Conservation (phyloP, 2,888 invertebrate species). For the Cephonodes hylas region DNA sequence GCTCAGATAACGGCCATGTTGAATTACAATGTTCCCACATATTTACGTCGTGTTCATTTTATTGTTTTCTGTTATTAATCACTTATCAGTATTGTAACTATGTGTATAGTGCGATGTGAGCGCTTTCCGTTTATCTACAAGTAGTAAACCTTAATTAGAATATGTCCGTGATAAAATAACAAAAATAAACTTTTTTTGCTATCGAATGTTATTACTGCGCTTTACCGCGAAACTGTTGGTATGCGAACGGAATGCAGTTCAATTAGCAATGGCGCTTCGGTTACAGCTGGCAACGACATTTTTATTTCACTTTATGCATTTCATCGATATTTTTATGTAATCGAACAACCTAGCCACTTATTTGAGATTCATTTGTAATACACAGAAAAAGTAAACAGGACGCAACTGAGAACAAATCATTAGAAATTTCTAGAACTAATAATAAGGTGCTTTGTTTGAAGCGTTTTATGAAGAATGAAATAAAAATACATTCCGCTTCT, state of each 20-base stretch:
- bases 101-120: conserved; percentile 37
- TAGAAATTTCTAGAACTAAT: not conserved
- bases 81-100: conserved; percentile 42
- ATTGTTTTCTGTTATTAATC: conserved; percentile 49
- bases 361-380: not conserved
- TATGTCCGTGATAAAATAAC: conserved; percentile 32
- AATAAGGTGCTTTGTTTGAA: not conserved
- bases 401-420: not conserved
- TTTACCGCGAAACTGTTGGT: not conserved
- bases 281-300: not conserved
- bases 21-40: conserved; percentile 49
- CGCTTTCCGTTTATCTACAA: conserved; percentile 38
- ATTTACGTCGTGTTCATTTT: conserved; percentile 62
- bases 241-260: not conserved
- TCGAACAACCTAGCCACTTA: not conserved
- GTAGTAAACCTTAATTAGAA: conserved; percentile 57
- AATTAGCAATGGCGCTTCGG: not conserved
- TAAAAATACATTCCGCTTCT: not conserved
- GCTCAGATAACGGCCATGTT: conserved; percentile 55
- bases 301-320: not conserved
- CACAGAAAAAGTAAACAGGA: not conserved
- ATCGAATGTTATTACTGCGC: not conserved
- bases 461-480: not conserved
- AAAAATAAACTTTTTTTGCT: conserved; percentile 26
- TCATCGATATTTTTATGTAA: not conserved